Evolutionary conservation across 2,888 invertebrate species (phyloP), one percentile per base, ranked within the genome.

Genomic region (Liodrosophila aerea): DNA sequence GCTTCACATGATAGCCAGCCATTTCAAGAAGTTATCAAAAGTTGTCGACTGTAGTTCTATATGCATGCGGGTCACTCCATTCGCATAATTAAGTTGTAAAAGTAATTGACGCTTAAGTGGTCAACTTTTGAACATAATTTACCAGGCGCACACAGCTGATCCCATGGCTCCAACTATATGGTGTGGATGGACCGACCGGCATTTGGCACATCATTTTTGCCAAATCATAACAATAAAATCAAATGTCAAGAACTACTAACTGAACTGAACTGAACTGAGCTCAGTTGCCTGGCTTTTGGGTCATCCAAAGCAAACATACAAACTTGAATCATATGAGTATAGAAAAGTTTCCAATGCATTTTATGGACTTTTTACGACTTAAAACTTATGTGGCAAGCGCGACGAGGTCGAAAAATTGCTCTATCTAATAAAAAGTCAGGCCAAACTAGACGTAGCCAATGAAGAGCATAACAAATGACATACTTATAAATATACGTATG

Each of bases 321-420:
- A 56, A 50, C 43, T 68, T 30, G 18, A 30, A 54, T 53, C 50
- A 51, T 53, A 33, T 39, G 46, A 37, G 46, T 46, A 59, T 56
- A 61, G 65, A 80, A 85, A 86, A 84, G 58, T 81, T 86, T 59
- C 43, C 65, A 86, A 86, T 82, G 81, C 81, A 82, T 82, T 82
- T 82, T 86, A 82, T 82, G 65, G 73, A 69, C 84, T 86, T 86
- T 82, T 86, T 82, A 82, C 83, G 83, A 75, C 85, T 73, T 57
- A 57, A 78, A 86, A 81, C 80, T 84, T 86, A 81, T 81, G 86
- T 68, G 85, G 57, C 56, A 51, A 52, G 40, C 73, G 72, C 50
- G 53, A 56, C 52, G 52, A 41, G 36, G 51, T 52, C 61, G 51
- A 40, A 49, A 59, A 22, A 39, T 31, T n/a, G 15, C 37, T 15